Evolutionary conservation across 1,140 invertebrate genomes (phyloP).

Genomic region (Tribolium madens): DNA sequence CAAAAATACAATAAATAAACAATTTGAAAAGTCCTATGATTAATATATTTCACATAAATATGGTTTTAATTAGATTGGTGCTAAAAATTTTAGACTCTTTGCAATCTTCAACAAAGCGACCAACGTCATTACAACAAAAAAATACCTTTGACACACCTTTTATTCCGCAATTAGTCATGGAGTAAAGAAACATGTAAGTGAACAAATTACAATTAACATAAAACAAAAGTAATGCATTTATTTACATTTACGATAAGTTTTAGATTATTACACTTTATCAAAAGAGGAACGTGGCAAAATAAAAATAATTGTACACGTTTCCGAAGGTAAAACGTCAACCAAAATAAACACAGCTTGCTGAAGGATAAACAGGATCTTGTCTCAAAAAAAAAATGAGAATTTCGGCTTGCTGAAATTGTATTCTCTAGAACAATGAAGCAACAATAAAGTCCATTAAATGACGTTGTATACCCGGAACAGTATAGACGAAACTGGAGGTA

Average conservation of each 20-base stretch:
- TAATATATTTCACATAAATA: neutral
- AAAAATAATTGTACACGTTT: neutral
- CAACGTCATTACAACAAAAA: neutral
- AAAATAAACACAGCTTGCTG: neutral
- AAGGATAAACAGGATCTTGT: neutral
- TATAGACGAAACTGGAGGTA: neutral
- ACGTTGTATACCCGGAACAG: neutral
- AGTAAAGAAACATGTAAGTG: conserved; percentile 11
- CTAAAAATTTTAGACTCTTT: neutral
- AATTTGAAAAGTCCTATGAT: neutral
- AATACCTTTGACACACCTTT: neutral
- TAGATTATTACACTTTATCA: neutral
- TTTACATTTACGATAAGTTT: conserved; percentile 1
- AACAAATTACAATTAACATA: conserved; percentile 9
- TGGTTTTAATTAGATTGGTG: neutral
- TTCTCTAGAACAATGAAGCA: neutral
- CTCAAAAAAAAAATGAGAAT: neutral
- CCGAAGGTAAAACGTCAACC: neutral
- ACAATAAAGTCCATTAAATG: neutral
- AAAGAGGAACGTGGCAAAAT: neutral
- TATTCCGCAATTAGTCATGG: neutral
- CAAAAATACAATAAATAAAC: neutral
- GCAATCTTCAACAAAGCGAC: neutral
- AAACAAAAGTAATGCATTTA: conserved; percentile 10
- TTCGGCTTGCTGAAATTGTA: neutral